A percentile compares a stretch with the other conserved stretches of the same genome.
Conservation (phyloP, 35 echinoderm and acorn worm genomes). For the Lytechinus pictus region DNA sequence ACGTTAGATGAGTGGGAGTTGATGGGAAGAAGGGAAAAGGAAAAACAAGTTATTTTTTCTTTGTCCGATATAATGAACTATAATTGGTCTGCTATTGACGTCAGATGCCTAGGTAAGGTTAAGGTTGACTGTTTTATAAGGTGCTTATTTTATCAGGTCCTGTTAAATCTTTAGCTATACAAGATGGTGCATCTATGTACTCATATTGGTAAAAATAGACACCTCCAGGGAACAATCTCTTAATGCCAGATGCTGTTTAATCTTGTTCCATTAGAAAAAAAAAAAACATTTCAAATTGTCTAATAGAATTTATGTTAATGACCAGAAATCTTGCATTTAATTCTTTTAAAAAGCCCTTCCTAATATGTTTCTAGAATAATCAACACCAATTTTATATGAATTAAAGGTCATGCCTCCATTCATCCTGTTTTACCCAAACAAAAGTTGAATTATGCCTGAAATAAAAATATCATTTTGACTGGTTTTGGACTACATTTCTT, state of each 20-base stretch:
- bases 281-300: not conserved
- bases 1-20: not conserved
- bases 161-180: not conserved
- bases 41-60: constrained; percentile 36
- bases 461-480: not conserved
- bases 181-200: not conserved
- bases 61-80: not conserved
- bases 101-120: not conserved
- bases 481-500: not conserved
- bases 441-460: not conserved
- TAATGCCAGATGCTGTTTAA: not conserved
- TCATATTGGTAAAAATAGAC: not conserved
- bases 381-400: not conserved
- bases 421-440: not conserved
- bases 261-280: not conserved
- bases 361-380: not conserved
- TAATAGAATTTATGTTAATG: not conserved
- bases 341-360: too few species aligned
- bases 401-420: not conserved
- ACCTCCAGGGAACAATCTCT: not conserved
- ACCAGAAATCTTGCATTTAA: not conserved
- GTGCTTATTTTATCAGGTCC: not conserved
- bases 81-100: constrained; percentile 20
- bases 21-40: not conserved
- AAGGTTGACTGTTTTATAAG: not conserved